Evolutionary conservation across 1,140 invertebrate species (phyloP).

Genomic region (Ephestia elutella): DNA sequence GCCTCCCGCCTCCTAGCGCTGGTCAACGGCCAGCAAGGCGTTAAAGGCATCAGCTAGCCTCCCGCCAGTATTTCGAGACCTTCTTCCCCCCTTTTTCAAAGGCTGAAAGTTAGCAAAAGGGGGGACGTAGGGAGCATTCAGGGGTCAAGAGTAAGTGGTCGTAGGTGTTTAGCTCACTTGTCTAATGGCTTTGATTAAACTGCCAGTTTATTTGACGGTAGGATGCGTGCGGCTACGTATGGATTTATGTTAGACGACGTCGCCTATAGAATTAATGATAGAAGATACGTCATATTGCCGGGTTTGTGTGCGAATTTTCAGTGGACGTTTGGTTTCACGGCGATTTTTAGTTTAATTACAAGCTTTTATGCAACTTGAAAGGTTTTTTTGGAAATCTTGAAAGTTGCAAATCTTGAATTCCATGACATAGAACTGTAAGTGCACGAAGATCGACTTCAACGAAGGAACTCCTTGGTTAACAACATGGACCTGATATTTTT

Average conservation of each 20-base stretch:
- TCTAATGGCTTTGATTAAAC: slow-evolving; percentile 74
- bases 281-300: slow-evolving; percentile 26
- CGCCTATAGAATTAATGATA: slow-evolving; percentile 56
- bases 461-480: too few relatives aligned
- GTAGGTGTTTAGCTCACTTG: slow-evolving; percentile 69
- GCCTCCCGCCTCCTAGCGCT: slow-evolving; percentile 66
- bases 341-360: too few relatives aligned
- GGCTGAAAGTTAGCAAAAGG: slow-evolving; percentile 24
- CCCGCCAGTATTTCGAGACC: slow-evolving; percentile 42
- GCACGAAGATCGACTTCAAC: too few relatives aligned
- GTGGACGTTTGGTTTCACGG: neutral
- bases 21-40: slow-evolving; percentile 71
- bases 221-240: slow-evolving; percentile 67
- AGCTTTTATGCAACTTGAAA: too few relatives aligned
- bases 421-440: too few relatives aligned
- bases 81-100: slow-evolving; percentile 34
- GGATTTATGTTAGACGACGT: slow-evolving; percentile 68
- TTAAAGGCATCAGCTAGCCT: slow-evolving; percentile 71
- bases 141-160: slow-evolving; percentile 42
- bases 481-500: too few relatives aligned
- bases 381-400: too few relatives aligned
- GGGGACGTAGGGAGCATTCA: slow-evolving; percentile 30
- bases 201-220: slow-evolving; percentile 74
- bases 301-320: neutral
- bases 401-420: too few relatives aligned